Conservation (phyloP, 2,888 invertebrate species). For the Spisula solida region DNA sequence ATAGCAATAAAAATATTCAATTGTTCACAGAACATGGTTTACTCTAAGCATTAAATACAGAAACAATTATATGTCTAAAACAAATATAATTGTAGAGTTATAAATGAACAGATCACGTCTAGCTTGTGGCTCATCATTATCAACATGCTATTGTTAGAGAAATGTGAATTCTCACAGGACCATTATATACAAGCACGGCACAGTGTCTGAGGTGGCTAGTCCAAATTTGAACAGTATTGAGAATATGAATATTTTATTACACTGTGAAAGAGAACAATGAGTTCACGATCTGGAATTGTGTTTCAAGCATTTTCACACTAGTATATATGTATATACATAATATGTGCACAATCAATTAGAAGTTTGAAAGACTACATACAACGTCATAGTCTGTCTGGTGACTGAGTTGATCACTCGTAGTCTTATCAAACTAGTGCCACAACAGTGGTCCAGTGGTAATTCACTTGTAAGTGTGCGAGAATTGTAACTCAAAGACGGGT, state of each 20-base stretch:
- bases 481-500: no score
- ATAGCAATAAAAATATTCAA: no score
- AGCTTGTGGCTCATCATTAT: neutral
- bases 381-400: no score
- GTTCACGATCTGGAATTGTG: neutral
- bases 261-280: neutral
- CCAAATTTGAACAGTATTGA: neutral
- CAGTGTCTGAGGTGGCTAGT: neutral
- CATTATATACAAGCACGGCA: neutral
- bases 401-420: no score
- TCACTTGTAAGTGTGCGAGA: no score
- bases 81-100: neutral
- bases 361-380: neutral
- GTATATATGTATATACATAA: neutral
- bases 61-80: neutral
- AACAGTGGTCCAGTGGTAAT: no score
- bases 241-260: slow-evolving; percentile 9
- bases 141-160: neutral
- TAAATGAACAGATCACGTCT: neutral
- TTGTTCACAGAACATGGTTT: no score
- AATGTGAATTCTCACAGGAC: neutral
- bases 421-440: no score
- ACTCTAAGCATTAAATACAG: neutral
- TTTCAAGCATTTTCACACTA: neutral
- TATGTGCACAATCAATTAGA: neutral